Conservation (phyloP, 2,888 invertebrate genomes). For the Bugula neritina region DNA sequence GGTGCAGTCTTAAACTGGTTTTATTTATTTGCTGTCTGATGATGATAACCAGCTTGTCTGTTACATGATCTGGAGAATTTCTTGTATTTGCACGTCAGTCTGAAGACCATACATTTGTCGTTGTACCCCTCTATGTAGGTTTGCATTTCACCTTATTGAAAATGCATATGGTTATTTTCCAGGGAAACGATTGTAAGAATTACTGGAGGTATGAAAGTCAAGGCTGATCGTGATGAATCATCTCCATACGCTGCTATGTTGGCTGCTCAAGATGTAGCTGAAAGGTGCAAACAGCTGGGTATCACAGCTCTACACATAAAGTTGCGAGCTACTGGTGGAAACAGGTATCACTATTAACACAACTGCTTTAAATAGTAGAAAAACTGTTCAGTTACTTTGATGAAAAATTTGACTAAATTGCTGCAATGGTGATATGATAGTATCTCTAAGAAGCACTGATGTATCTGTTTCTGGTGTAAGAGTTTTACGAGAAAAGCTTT, state of each 20-base stretch:
- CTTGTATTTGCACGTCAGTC: constrained; percentile 22
- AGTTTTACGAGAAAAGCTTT: not conserved
- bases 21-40: no score
- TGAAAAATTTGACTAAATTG: not conserved
- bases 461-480: not conserved
- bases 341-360: constrained; percentile 57
- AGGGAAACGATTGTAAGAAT: constrained; percentile 68
- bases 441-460: constrained; percentile 24
- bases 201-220: constrained; percentile 92
- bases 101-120: no score
- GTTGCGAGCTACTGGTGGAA: constrained; percentile 95
- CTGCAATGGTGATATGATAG: not conserved
- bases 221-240: constrained; percentile 99
- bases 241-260: constrained; percentile 99
- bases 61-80: not conserved
- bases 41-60: constrained; percentile 13
- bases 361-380: not conserved
- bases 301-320: constrained; percentile 98
- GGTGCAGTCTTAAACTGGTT: constrained; percentile 33
- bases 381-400: not conserved
- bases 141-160: not conserved
- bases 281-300: constrained; percentile 92
- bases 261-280: constrained; percentile 99
- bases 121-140: no score
- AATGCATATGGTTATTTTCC: constrained; percentile 26